Base-by-base conservation (phyloP, 2,888 invertebrate genomes). In the Drosophila nr. medialis region DNA sequence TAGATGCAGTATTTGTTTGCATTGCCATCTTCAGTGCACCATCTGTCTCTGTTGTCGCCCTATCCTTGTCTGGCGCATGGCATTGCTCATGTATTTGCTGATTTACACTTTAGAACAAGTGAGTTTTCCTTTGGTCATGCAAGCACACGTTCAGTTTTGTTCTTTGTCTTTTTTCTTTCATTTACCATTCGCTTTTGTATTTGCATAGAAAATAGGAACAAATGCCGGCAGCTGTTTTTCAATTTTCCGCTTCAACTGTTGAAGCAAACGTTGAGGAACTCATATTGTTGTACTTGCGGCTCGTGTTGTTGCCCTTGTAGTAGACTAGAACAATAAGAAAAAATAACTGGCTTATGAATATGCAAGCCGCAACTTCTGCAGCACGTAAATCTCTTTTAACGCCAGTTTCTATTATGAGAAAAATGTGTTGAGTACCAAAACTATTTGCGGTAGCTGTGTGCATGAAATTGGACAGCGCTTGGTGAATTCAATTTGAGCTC, bases 171-270 rank as follows among this genome's bases (percentile, higher is more conserved):
- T 45, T 45, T 24, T 15, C 24, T 24, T 50, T 34, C 10, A 24
- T 49, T 42, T 50, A 5, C 42, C 53, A 18, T 27, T 24, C 13
- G n/a, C 59, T 32, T 55, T 60, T 51, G 27, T 59, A 38, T 62
- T 55, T 77, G 55, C 63, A 51, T 64, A 50, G 61, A 71, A n/a
- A 71, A 59, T 56, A 55, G 62, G 53, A 55, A 63, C 77, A 72
- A 85, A 42, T 36, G 86, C 81, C 76, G 53, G 75, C 78, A 79
- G 83, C 90, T 79, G 90, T 81, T 90, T 90, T 86, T 86, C 89
- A 86, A 86, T 86, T 86, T 90, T 86, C 84, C 87, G 86, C 84
- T 77, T 90, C 86, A 86, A 90, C 86, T 78, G 86, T 64, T 76
- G 77, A 68, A 50, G 86, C 72, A 80, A 74, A 68, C 80, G 81